A percentile compares a stretch with the other conserved stretches of the same genome.
Conservation (phyloP, 64 coral and sea anemone genomes). For the Montipora cactus region DNA sequence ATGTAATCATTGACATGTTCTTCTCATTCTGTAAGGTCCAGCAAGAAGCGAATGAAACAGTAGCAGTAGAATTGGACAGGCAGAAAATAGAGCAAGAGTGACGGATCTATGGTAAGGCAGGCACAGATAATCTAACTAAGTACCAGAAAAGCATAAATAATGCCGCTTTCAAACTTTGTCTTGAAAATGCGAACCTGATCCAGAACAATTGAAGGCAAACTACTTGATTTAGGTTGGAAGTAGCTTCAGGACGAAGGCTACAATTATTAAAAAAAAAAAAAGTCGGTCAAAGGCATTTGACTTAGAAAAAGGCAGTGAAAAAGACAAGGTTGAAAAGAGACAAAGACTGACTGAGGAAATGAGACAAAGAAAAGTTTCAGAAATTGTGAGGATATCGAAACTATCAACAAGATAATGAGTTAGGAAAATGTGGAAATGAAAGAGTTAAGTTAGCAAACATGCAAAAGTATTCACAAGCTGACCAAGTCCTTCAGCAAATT, state of each 20-base stretch:
- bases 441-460: too few relatives aligned
- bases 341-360: slow-evolving; percentile 50
- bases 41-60: slow-evolving; percentile 28
- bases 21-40: slow-evolving; percentile 11
- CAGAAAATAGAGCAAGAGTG: slow-evolving; percentile 13
- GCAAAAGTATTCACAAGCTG: slow-evolving; percentile 56
- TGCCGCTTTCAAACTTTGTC: slow-evolving; percentile 50
- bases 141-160: slow-evolving; percentile 65
- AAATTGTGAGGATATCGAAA: slow-evolving; percentile 59
- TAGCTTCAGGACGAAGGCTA: slow-evolving; percentile 64
- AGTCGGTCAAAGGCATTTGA: slow-evolving; percentile 64
- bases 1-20: too few relatives aligned
- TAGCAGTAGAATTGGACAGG: slow-evolving; percentile 51
- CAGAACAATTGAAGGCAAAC: slow-evolving; percentile 30
- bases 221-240: slow-evolving; percentile 51
- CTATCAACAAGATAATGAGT: slow-evolving; percentile 47
- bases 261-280: slow-evolving; percentile 53
- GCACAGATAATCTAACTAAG: slow-evolving; percentile 37
- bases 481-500: slow-evolving; percentile 25
- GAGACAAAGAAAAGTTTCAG: slow-evolving; percentile 55
- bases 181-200: slow-evolving; percentile 48
- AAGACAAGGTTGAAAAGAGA: slow-evolving; percentile 41
- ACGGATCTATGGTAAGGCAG: slow-evolving; percentile 48
- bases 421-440: not conserved
- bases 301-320: not conserved